Base-by-base conservation (phyloP, 2,888 invertebrate species). In the Lasius fuliginosus region DNA sequence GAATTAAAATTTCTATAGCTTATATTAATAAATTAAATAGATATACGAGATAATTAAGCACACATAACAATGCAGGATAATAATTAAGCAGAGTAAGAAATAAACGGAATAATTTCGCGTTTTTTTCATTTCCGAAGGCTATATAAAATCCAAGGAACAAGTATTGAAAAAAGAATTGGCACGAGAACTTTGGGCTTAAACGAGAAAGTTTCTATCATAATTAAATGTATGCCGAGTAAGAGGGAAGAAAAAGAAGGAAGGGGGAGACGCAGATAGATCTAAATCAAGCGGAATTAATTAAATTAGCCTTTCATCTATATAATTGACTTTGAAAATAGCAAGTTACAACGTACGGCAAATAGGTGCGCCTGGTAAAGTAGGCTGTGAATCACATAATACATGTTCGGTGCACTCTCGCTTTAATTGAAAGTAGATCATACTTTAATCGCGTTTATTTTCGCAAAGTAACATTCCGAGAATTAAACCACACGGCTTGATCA, bases 211-310 rank as follows among this genome's bases (percentile, higher is more conserved):
- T 42, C 9, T 33, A 18, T 53, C 27, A 2, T 2, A 2, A 15
- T 46, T 18, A 30, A 42, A 30, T 40, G 27, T 30, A 15, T n/a
- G 30, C 9, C 3, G 4, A 33, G 4, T 30, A 4, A 69, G 8
- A 23, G 12, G 0, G 60, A 9, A 8, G 0, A 42, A 9, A 12
- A 1, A 8, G 5, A 36, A 11, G 4, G 8, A 74, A 15, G n/a
- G 1, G 4, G 5, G 15, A 30, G 1, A 30, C 30, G 23, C 23
- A 5, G 3, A 23, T 65, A 12, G 30, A 12, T 64, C 23, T 49
- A 75, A 62, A 30, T 46, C 9, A 12, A 67, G n/a, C 27, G 8
- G 1, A 0, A 42, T 58, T 77, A 77, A 77, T 69, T 69, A 69
- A 56, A 9, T 15, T 15, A 27, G 1, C 27, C 15, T 30, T 56